These are phyloP conservation scores for Danio choprae DNA, from an alignment of 2,797 vertebrate genomes.

Conservation along the genomic window DNA sequence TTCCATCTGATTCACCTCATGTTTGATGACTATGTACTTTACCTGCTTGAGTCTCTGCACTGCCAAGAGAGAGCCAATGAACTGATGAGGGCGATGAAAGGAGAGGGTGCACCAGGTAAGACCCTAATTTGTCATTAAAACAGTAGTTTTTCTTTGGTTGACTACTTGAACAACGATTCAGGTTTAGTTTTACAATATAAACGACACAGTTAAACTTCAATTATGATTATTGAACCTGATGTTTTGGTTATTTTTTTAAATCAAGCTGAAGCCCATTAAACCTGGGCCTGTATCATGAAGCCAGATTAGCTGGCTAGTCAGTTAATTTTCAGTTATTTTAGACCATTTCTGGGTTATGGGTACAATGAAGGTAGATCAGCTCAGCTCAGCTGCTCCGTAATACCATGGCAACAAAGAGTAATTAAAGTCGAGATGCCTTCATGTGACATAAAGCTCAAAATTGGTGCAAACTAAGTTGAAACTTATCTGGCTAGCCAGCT, in stretches of 20 bases:
- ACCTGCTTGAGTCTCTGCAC: slow-evolving; percentile 96
- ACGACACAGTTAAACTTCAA: not conserved
- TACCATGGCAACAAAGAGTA: no score
- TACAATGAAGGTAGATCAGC: no score
- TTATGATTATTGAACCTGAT: not conserved
- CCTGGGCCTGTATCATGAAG: no score
- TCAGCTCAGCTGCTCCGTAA: no score
- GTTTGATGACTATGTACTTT: slow-evolving; percentile 99
- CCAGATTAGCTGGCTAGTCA: no score
- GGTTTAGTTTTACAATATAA: not conserved
- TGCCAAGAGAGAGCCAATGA: slow-evolving; percentile 97
- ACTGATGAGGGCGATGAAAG: slow-evolving; percentile 96
- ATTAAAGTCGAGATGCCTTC: no score
- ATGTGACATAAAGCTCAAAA: no score
- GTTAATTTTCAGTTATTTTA: no score
- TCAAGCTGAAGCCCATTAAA: not conserved
- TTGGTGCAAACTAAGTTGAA: no score
- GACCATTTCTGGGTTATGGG: no score
- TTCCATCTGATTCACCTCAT: slow-evolving; percentile 99
- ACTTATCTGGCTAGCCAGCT: no score
- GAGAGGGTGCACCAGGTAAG: slow-evolving; percentile 90
- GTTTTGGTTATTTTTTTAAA: not conserved
- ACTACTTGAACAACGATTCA: not conserved
- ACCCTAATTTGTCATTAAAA: slow-evolving; percentile 2
- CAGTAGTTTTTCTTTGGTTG: not conserved